Conservation (phyloP, 2,888 invertebrate genomes). For the Idaea straminata region DNA sequence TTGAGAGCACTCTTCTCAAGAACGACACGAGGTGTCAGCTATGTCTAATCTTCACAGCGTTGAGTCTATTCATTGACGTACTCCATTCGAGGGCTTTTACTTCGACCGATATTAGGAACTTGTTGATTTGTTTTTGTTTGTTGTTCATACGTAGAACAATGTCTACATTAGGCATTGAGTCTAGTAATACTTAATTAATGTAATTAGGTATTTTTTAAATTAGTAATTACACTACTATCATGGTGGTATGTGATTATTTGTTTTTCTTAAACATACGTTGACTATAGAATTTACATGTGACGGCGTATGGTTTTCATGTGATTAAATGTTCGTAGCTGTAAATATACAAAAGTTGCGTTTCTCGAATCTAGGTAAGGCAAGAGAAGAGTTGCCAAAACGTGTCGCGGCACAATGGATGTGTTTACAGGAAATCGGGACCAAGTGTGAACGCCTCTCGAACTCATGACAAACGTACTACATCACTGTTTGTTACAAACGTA, state of each 20-base stretch:
- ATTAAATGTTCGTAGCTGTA: background rate
- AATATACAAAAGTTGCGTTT: conserved; percentile 46
- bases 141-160: conserved; percentile 8
- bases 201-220: background rate
- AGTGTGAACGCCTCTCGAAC: conserved; percentile 41
- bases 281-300: no score
- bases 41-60: conserved; percentile 67
- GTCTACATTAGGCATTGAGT: background rate
- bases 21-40: conserved; percentile 64
- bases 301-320: no score
- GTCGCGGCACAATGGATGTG: conserved; percentile 56
- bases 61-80: conserved; percentile 55
- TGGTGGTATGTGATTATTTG: no score
- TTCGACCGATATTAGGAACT: conserved; percentile 27
- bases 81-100: conserved; percentile 32
- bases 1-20: conserved; percentile 64
- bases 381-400: conserved; percentile 49
- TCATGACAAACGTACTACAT: conserved; percentile 10
- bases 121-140: conserved; percentile 21
- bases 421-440: conserved; percentile 63
- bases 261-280: no score
- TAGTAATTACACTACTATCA: no score
- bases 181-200: background rate
- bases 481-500: background rate
- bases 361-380: conserved; percentile 41